Evolutionary conservation across 1,140 invertebrate genomes (phyloP).

Genomic region (Meteorus sp.): DNA sequence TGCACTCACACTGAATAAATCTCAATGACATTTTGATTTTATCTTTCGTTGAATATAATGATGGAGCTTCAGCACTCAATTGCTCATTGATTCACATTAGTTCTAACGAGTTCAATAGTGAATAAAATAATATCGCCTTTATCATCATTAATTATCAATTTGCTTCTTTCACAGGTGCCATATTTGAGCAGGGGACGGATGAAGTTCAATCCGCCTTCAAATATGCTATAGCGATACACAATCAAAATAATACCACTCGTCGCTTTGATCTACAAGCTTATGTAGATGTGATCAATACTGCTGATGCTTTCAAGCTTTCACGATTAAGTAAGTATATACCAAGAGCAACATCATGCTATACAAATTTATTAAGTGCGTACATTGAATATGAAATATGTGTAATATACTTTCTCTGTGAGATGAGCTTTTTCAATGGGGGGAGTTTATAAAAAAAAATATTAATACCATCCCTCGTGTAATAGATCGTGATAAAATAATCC

Average conservation of each 20-base stretch:
- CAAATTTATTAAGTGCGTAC: no score
- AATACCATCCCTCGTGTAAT: no score
- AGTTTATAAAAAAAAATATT: no score
- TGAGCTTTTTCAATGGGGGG: no score
- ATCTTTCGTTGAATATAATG: no score
- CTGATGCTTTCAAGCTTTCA: slow-evolving; percentile 87
- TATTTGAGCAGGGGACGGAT: slow-evolving; percentile 86
- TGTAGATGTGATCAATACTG: slow-evolving; percentile 89
- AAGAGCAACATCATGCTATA: no score
- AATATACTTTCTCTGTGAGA: no score
- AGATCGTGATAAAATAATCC: no score
- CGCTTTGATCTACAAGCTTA: slow-evolving; percentile 82
- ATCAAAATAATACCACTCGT: slow-evolving; percentile 72
- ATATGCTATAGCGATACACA: slow-evolving; percentile 80
- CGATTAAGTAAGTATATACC: slow-evolving; percentile 86
- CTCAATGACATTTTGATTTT: no score
- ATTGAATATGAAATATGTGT: no score
- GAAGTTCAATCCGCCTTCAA: slow-evolving; percentile 88
- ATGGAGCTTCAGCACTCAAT: no score
- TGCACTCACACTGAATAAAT: no score
- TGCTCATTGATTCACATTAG: neutral
- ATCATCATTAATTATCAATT: slow-evolving; percentile 12
- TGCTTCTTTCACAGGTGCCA: slow-evolving; percentile 70
- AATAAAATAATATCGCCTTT: neutral
- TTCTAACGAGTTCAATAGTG: neutral